Evolutionary conservation across 2,113 vertebrate genomes (phyloP).

Genomic region (Otolemur garnettii): DNA sequence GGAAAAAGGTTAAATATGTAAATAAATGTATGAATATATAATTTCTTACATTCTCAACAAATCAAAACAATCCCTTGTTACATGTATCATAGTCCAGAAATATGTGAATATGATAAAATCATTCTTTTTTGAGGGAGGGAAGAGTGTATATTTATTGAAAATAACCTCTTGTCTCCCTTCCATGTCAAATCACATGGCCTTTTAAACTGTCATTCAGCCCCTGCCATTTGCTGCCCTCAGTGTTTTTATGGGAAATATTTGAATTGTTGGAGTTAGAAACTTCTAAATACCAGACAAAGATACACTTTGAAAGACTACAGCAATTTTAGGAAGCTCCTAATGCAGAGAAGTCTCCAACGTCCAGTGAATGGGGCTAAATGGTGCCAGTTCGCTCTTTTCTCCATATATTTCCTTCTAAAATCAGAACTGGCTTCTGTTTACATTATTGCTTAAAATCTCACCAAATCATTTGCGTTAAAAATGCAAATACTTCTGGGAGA

Average conservation of each 20-base stretch:
- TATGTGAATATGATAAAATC: not conserved
- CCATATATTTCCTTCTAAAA: not conserved
- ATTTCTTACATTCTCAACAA: not conserved
- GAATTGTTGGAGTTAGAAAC: not conserved
- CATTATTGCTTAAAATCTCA: not conserved
- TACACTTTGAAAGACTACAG: not conserved
- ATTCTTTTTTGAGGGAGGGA: not conserved
- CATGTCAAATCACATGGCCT: not conserved
- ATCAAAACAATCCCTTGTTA: not conserved
- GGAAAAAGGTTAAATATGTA: not conserved
- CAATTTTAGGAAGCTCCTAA: not conserved
- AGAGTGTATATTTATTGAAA: not conserved
- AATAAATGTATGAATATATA: not conserved
- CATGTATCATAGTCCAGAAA: not conserved
- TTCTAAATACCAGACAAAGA: not conserved
- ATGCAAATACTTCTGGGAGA: not conserved
- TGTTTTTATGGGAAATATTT: not conserved
- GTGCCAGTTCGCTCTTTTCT: not conserved
- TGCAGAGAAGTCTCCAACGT: not conserved
- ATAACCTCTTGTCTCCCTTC: not conserved
- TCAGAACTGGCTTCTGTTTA: not conserved
- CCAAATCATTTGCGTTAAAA: slow-evolving; percentile 3
- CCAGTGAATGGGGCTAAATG: not conserved
- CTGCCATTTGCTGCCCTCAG: not conserved
- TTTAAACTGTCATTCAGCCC: not conserved